Evolutionary conservation across 1,140 invertebrate species (phyloP).

Genomic region (Aphis craccivora): DNA sequence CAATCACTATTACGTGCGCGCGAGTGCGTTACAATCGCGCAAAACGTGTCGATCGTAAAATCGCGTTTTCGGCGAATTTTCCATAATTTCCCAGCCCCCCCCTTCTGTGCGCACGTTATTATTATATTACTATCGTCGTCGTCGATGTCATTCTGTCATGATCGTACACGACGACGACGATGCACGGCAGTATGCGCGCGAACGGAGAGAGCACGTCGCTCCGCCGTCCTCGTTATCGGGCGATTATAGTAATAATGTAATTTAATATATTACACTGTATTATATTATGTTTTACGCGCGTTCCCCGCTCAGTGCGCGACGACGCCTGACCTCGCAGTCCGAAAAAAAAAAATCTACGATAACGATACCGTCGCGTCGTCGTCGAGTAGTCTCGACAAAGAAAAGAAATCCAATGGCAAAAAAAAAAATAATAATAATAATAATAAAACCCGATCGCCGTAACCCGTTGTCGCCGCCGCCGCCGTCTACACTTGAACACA

Average conservation of each 20-base stretch:
- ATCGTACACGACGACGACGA: background rate
- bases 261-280: background rate
- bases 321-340: background rate
- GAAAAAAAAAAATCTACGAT: constrained; percentile 22
- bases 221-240: background rate
- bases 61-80: background rate
- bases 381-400: constrained; percentile 9
- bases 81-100: background rate
- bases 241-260: background rate
- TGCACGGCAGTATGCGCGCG: too few species aligned
- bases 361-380: background rate
- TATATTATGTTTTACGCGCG: background rate
- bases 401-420: background rate
- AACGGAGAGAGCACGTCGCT: background rate
- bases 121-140: background rate
- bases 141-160: background rate
- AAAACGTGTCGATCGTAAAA: background rate
- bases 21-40: too few species aligned
- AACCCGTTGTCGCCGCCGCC: background rate
- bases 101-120: background rate
- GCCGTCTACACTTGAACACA: background rate
- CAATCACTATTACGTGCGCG: background rate
- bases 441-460: constrained; percentile 24
- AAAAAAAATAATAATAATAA: background rate
- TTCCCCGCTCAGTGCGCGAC: background rate